A percentile compares a stretch with the other conserved stretches of the same genome.
These are phyloP conservation scores for Carassius auratus DNA, from an alignment of 2,113 vertebrate genomes.

Conservation along the genomic window DNA sequence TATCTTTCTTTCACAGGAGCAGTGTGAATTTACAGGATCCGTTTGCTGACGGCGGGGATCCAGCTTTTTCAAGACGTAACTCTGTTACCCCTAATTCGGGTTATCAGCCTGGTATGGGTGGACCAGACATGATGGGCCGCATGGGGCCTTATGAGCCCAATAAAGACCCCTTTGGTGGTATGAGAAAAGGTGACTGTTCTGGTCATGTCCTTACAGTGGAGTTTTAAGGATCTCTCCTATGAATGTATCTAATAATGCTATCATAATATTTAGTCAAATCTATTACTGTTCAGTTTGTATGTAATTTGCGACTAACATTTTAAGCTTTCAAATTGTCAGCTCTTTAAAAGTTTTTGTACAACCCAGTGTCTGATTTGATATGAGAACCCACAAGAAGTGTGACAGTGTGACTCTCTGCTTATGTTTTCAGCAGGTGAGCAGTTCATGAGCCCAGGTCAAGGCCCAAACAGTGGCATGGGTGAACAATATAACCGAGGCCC, in stretches of 20 bases:
- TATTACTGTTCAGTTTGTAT: neutral
- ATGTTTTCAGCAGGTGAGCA: constrained; percentile 83
- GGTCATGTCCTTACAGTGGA: neutral
- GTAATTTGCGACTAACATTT: neutral
- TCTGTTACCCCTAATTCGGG: constrained; percentile 96
- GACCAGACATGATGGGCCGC: constrained; percentile 92
- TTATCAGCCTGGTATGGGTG: constrained; percentile 92
- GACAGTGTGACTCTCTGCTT: neutral
- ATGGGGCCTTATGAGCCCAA: constrained; percentile 92
- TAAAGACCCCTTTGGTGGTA: constrained; percentile 95
- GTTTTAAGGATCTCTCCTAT: neutral
- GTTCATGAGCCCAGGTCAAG: constrained; percentile 92
- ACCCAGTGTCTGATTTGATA: neutral
- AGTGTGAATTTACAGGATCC: constrained; percentile 96
- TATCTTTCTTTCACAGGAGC: constrained; percentile 75
- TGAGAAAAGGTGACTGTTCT: constrained; percentile 91
- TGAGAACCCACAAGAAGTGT: neutral
- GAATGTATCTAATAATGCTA: neutral
- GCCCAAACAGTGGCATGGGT: constrained; percentile 89
- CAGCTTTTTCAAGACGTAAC: constrained; percentile 90
- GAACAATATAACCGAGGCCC: constrained; percentile 91
- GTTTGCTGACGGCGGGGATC: constrained; percentile 92
- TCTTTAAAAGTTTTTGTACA: neutral
- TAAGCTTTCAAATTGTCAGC: neutral
- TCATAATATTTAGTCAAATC: neutral